Evolutionary conservation across 2,113 vertebrate species (phyloP).

Genomic region (Zosterops pallidus): DNA sequence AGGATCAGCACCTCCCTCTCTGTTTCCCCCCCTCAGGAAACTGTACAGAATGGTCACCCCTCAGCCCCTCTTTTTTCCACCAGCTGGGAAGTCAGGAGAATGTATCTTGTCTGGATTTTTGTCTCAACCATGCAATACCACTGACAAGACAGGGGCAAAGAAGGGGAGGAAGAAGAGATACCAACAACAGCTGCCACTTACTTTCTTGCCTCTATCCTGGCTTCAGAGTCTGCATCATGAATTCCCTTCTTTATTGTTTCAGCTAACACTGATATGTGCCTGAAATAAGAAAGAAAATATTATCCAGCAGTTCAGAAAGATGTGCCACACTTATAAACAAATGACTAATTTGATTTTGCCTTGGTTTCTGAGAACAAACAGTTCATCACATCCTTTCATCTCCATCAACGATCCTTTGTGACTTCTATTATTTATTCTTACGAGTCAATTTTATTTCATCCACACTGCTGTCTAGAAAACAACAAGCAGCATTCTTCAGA

Average conservation of each 20-base stretch:
- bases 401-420: neutral
- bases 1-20: neutral
- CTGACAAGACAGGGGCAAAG: neutral
- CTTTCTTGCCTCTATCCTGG: slow-evolving; percentile 95
- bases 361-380: neutral
- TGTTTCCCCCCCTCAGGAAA: neutral
- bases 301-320: neutral
- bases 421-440: neutral
- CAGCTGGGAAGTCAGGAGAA: neutral
- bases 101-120: neutral
- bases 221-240: slow-evolving; percentile 96
- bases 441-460: neutral
- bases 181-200: slow-evolving; percentile 72
- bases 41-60: neutral
- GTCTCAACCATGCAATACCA: neutral
- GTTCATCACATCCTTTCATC: neutral
- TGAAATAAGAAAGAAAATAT: slow-evolving; percentile 76
- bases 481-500: slow-evolving; percentile 65
- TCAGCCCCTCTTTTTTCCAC: neutral
- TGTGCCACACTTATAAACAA: neutral
- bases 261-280: slow-evolving; percentile 92
- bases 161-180: neutral
- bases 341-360: neutral
- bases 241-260: slow-evolving; percentile 99
- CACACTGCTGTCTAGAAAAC: slow-evolving; percentile 15